These are phyloP conservation scores for Staurois parvus DNA, from an alignment of 2,797 vertebrate genomes.

Conservation along the genomic window DNA sequence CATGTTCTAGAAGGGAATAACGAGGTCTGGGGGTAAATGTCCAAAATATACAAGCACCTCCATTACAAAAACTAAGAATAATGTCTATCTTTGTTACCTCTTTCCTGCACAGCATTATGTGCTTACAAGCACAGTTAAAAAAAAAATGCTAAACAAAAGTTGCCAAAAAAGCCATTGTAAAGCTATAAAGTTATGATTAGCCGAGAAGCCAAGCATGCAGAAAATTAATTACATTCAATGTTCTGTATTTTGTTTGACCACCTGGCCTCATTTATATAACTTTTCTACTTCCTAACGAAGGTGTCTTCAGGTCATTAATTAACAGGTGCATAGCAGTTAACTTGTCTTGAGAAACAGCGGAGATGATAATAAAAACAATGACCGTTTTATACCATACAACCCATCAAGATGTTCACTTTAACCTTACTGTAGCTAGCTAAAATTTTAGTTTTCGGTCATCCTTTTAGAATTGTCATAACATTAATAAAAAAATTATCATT, in stretches of 20 bases:
- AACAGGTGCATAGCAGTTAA: slow-evolving; percentile 44
- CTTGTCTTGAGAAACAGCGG: neutral
- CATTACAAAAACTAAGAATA: no score
- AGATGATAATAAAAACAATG: slow-evolving; percentile 11
- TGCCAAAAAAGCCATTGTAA: neutral
- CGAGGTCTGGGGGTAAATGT: no score
- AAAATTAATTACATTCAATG: slow-evolving; percentile 31
- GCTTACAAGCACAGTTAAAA: neutral
- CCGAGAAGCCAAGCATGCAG: neutral
- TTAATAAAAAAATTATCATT: neutral
- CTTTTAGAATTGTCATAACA: neutral
- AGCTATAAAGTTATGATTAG: slow-evolving; percentile 27
- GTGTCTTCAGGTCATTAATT: slow-evolving; percentile 45
- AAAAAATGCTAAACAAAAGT: neutral
- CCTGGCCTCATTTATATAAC: slow-evolving; percentile 27
- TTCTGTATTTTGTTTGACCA: slow-evolving; percentile 4
- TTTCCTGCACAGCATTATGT: no score
- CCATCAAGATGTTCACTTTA: slow-evolving; percentile 24
- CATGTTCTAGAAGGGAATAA: no score
- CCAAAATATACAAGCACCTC: no score
- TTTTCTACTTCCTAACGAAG: slow-evolving; percentile 27
- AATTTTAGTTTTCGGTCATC: neutral
- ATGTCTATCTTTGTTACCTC: no score
- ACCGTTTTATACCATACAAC: neutral
- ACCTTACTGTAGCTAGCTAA: neutral